Evolutionary conservation across 2,888 invertebrate genomes (phyloP).

Genomic region (Leucophenga montana): DNA sequence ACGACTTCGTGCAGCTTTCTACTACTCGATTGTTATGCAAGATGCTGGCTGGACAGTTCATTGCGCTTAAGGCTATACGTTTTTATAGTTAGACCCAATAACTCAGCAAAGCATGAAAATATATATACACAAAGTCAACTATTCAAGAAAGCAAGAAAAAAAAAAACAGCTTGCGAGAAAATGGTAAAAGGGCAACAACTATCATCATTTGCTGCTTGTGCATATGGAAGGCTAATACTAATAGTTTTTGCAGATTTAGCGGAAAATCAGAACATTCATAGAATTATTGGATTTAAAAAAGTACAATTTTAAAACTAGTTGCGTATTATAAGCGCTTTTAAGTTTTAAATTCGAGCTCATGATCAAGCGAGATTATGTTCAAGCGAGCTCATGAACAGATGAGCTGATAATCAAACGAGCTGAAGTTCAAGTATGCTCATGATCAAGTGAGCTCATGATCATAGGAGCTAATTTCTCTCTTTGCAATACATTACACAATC

Average conservation of each 20-base stretch:
- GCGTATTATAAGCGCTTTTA: no score
- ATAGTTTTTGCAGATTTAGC: no score
- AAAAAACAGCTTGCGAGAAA: constrained; percentile 62
- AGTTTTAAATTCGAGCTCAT: no score
- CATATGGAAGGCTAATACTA: no score
- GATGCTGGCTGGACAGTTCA: constrained; percentile 46
- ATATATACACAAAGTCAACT: background rate
- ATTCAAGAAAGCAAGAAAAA: constrained; percentile 36
- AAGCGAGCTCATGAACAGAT: no score
- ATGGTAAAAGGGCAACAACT: constrained; percentile 58
- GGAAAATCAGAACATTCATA: background rate
- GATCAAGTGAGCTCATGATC: no score
- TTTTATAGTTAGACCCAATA: constrained; percentile 46
- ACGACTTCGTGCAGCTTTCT: constrained; percentile 46
- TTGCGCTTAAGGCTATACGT: constrained; percentile 54
- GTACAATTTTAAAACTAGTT: no score
- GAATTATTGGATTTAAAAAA: background rate
- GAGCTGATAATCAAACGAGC: no score
- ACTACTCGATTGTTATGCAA: constrained; percentile 35
- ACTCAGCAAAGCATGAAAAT: constrained; percentile 12
- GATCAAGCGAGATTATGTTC: no score
- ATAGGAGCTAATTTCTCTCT: no score
- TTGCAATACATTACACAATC: no score
- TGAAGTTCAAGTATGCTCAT: no score
- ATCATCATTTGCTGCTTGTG: background rate